Evolutionary conservation across 2,797 vertebrate species (phyloP), one percentile per base, ranked within the genome.

Genomic region (Hybognathus amarus): DNA sequence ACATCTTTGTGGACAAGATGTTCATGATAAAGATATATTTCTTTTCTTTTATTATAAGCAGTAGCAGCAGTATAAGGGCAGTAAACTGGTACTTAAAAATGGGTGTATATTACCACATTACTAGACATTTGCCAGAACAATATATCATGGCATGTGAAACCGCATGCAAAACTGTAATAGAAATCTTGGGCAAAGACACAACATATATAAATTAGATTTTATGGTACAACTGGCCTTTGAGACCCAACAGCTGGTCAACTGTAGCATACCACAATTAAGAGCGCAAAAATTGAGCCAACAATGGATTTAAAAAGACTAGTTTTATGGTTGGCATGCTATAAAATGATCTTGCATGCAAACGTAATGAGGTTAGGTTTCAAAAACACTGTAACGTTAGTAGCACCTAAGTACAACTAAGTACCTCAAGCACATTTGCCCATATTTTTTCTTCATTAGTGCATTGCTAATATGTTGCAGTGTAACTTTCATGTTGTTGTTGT

Each of bases 211-310:
- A 83, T 79, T 77, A 27, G 42, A 87, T 85, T 87, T 87, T 83
- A 76, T 38, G 73, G 73, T 79, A 70, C 77, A 79, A 77, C 69
- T 71, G 30, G 69, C 30, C 40, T 70, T 76, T 47, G 77, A 78
- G 68, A 79, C 80, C 54, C 54, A 83, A 85, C 89, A 88, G 84
- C 87, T 89, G 87, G 77, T 84, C 63, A 17, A 11, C 24, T 80
- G 42, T 36, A 36, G 33, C 42, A 63, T 75, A 70, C 47, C 84
- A 77, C 70, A 17, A 30, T 61, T 70, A 27, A 80, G 15, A 69
- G 5, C 3, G 40, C 27, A 67, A 27, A 59, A 42, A 42, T 6
- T 18, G 47, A 69, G 66, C 66, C n/a, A 80, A 40, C 45, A 6
- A 63, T 47, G 56, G 77, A 84, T 73, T 68, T 67, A 54, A 24